phyloP scores from a whole-genome alignment of 1,140 invertebrate species.

The Cydia pomonella region DNA sequence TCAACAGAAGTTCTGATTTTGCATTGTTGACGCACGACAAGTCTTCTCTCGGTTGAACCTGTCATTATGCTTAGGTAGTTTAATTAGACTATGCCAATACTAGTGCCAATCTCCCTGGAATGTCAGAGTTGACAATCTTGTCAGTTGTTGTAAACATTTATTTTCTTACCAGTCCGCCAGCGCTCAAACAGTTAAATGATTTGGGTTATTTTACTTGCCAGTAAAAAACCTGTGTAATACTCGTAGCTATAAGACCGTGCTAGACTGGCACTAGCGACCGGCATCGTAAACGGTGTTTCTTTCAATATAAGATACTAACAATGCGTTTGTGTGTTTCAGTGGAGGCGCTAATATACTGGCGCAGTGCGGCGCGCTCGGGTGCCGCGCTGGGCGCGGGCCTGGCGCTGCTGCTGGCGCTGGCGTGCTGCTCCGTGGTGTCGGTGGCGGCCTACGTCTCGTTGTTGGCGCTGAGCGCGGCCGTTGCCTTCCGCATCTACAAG shows the following conservation, averaged over 20 bases:
- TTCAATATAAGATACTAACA: not conserved
- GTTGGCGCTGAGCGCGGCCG: slow-evolving; percentile 89
- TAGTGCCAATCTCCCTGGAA: not conserved
- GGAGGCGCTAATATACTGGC: slow-evolving; percentile 98
- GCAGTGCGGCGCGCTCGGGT: slow-evolving; percentile 96
- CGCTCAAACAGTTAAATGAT: too few species aligned
- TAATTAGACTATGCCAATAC: not conserved
- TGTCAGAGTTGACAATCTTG: too few species aligned
- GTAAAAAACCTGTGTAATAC: too few species aligned
- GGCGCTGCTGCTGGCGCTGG: slow-evolving; percentile 93
- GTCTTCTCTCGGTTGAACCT: not conserved
- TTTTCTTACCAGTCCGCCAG: not conserved
- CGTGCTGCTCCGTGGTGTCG: slow-evolving; percentile 97
- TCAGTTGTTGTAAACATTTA: too few species aligned
- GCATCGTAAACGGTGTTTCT: not conserved
- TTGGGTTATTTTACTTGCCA: too few species aligned
- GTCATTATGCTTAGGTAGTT: not conserved
- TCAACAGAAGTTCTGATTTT: not conserved
- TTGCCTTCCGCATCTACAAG: slow-evolving; percentile 97
- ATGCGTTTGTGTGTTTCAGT: slow-evolving; percentile 84
- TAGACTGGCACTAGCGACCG: too few species aligned
- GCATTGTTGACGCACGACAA: not conserved
- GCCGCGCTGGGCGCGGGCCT: slow-evolving; percentile 94
- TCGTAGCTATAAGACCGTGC: too few species aligned
- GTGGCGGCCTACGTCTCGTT: slow-evolving; percentile 96